Conservation (phyloP, 2,113 vertebrate genomes). For the Crotalus horridus region DNA sequence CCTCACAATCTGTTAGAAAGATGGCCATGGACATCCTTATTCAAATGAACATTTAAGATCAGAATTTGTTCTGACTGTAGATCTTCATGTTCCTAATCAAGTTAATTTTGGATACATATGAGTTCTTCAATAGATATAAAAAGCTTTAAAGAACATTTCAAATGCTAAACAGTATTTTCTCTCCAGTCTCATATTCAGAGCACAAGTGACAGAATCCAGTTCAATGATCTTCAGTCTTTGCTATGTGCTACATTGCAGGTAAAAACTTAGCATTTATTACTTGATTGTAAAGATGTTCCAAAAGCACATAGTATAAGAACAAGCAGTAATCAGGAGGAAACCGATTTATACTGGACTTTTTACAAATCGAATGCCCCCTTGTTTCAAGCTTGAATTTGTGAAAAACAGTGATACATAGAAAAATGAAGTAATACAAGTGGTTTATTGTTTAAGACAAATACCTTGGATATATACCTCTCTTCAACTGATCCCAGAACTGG, state of each 20-base stretch:
- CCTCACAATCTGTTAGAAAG: not conserved
- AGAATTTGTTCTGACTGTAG: not conserved
- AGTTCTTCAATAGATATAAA: not conserved
- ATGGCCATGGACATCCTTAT: not conserved
- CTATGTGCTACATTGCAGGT: conserved; percentile 98
- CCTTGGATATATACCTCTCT: not conserved
- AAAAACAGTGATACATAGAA: not conserved
- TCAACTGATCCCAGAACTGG: not conserved
- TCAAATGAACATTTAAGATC: not conserved
- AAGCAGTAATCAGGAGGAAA: not conserved
- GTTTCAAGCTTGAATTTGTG: not conserved
- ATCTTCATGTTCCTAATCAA: not conserved
- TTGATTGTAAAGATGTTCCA: not conserved
- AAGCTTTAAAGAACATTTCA: not conserved
- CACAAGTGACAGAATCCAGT: conserved; percentile 97
- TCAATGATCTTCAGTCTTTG: conserved; percentile 96
- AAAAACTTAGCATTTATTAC: not conserved
- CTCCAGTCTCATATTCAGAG: conserved; percentile 96
- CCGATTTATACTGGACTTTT: not conserved
- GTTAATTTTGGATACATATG: not conserved
- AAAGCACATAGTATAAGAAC: not conserved
- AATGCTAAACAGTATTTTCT: conserved; percentile 13
- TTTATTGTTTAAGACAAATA: not conserved
- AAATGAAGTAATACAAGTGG: not conserved
- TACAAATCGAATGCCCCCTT: not conserved